Percentiles rank a stretch among this genome's conserved stretches.
These are phyloP conservation scores for Poeciliopsis presidionis DNA, from an alignment of 2,797 vertebrate species.

Conservation along the genomic window DNA sequence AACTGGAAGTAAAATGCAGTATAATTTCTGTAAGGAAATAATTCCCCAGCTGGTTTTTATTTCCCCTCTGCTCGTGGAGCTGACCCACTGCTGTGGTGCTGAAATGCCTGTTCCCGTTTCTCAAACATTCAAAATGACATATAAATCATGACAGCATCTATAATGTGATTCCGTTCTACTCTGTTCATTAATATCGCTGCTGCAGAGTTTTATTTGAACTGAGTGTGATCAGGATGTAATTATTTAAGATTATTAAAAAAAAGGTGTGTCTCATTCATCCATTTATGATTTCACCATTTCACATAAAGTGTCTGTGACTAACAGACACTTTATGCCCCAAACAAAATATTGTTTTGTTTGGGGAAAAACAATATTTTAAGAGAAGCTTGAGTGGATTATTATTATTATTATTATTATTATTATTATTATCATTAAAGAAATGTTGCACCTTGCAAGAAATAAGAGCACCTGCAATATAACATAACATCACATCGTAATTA, in stretches of 20 bases:
- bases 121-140: neutral
- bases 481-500: conserved; percentile 13
- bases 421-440: neutral
- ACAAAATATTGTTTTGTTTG: too few relatives aligned
- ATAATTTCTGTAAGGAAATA: neutral
- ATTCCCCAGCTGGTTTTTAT: neutral
- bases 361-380: neutral
- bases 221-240: neutral
- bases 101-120: conserved; percentile 26
- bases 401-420: too few relatives aligned
- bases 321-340: neutral
- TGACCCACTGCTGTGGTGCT: conserved; percentile 68
- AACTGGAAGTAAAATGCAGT: neutral
- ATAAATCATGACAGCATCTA: neutral
- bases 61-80: conserved; percentile 39
- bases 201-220: neutral
- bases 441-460: conserved; percentile 1
- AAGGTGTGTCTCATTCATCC: neutral
- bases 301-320: neutral
- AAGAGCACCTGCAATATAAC: conserved; percentile 10
- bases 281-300: neutral
- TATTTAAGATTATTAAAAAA: neutral
- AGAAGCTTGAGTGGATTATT: neutral
- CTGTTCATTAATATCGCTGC: neutral
- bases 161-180: neutral